A percentile compares a stretch with the other conserved stretches of the same genome.
Conservation (phyloP, 1,140 invertebrate genomes). For the Macrobrachium nipponense region DNA sequence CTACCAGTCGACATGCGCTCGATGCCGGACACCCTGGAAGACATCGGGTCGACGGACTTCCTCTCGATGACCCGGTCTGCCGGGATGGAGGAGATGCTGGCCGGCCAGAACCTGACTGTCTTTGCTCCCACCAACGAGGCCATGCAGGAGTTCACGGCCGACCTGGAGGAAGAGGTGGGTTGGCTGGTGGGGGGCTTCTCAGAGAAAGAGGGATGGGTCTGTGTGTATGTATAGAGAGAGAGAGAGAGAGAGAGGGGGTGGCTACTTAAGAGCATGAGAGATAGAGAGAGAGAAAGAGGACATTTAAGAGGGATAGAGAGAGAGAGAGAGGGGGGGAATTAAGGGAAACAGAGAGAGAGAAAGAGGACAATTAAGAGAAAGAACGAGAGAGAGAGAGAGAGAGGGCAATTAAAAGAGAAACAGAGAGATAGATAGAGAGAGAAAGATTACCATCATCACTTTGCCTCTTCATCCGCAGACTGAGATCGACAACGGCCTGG, state of each 20-base stretch:
- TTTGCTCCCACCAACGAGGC: constrained; percentile 74
- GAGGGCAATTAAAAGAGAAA: no score
- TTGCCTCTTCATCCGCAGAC: constrained; percentile 33
- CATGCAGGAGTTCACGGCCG: constrained; percentile 69
- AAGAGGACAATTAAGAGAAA: no score
- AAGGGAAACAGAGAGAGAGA: no score
- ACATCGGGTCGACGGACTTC: constrained; percentile 73
- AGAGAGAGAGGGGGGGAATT: no score
- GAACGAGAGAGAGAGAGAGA: no score
- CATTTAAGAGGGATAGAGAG: no score
- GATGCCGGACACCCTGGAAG: constrained; percentile 69
- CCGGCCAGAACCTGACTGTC: constrained; percentile 70
- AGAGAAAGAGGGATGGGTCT: neutral
- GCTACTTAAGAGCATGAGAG: no score
- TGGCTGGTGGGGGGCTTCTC: no score
- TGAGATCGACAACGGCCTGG: constrained; percentile 40
- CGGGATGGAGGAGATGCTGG: constrained; percentile 69
- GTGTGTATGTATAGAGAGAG: neutral
- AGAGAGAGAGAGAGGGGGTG: neutral
- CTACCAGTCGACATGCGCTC: constrained; percentile 61
- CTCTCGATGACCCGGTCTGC: constrained; percentile 69
- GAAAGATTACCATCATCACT: neutral
- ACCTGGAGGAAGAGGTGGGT: constrained; percentile 60
- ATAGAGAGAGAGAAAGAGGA: no score
- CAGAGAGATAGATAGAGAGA: no score